phyloP scores from a whole-genome alignment of 1,140 invertebrate species.

The Delia radicum region DNA sequence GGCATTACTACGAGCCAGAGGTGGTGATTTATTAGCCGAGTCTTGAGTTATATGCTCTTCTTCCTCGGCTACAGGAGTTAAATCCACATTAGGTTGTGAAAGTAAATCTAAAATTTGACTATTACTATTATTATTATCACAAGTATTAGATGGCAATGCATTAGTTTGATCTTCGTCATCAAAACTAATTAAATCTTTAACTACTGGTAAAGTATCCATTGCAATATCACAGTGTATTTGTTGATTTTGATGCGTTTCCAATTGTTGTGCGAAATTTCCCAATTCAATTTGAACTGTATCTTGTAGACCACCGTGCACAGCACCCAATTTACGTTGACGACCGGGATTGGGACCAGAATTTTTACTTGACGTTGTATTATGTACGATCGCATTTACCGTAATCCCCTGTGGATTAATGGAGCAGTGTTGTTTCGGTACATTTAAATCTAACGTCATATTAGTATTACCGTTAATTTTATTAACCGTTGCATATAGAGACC shows the following conservation, averaged over 20 bases:
- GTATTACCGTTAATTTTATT: conserved; percentile 26
- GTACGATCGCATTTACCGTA: background rate
- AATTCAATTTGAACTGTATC: conserved; percentile 6
- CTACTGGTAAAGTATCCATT: conserved; percentile 43
- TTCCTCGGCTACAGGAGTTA: background rate
- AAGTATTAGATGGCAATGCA: background rate
- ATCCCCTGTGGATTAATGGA: background rate
- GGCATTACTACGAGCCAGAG: conserved; percentile 39
- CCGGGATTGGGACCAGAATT: background rate
- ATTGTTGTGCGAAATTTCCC: background rate
- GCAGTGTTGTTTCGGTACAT: conserved; percentile 9
- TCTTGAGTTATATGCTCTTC: background rate
- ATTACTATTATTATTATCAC: background rate
- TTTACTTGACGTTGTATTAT: background rate
- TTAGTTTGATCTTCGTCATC: conserved; percentile 36
- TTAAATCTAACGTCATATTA: background rate
- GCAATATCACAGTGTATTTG: conserved; percentile 29
- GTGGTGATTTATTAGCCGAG: conserved; percentile 35
- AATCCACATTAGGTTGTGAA: background rate
- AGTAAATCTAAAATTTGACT: conserved; percentile 20
- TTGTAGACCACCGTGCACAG: conserved; percentile 1
- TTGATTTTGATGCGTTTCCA: background rate
- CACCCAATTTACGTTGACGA: conserved; percentile 14
- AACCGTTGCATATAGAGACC: conserved; percentile 30
- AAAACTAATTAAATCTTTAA: conserved; percentile 49